Evolutionary conservation across 1,140 invertebrate species (phyloP), one percentile per base, ranked within the genome.

Genomic region (Scaptomyza graminum): DNA sequence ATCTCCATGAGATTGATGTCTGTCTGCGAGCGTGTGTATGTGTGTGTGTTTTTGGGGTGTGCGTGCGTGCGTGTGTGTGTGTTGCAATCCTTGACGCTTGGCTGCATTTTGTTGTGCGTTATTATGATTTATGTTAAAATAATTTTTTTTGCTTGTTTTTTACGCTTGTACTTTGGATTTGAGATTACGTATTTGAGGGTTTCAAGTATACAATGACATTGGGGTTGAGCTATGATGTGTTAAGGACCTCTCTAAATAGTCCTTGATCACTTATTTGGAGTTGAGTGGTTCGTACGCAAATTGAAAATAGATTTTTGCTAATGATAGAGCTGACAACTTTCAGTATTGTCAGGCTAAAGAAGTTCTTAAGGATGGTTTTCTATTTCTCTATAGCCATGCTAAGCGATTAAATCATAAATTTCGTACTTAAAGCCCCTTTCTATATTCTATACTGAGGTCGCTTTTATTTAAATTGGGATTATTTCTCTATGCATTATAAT

Each of bases 111-210:
- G 43, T 44, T 51, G 43, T 47, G 56, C 31, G 51, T 64, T 64
- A 57, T 55, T 59, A 41, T 65, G 73, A 81, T 37, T 80, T 60
- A 70, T 78, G 74, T 18, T 43, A 68, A 80, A 76, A 76, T 67
- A 39, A 77, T 64, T 50, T 37, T 28, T 31, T 31, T 7, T 5
- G 28, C 43, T 57, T 16, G 4, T 34, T 46, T 67, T 59, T 46
- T 46, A 25, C 37, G 60, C 44, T 64, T 64, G 34, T 66, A 41
- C 28, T 31, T 39, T 39, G 47, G 11, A 37, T 72, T 61, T 41
- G 22, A 16, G 43, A 54, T 56, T 59, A 15, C 3, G 3, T 15
- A 28, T 37, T 28, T 56, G 5, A 7, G 59, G 12, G 31, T 31
- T 54, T 47, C 49, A 18, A 34, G 31, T 34, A 34, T 34, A 34